Conservation (phyloP, 2,888 invertebrate genomes). For the Ptychoptera contaminata region DNA sequence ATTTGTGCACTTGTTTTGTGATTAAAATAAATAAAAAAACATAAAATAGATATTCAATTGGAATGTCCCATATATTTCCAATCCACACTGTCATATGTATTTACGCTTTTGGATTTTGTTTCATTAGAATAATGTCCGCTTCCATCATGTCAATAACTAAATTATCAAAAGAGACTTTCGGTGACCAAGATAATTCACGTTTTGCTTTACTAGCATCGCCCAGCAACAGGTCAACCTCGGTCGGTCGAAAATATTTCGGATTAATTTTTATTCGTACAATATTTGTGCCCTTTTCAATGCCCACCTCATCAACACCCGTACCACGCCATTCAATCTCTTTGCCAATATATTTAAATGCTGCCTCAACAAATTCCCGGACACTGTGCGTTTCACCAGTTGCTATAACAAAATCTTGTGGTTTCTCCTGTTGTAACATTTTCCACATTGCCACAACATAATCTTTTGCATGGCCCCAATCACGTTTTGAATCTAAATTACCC, state of each 20-base stretch:
- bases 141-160: constrained; percentile 91
- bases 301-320: constrained; percentile 59
- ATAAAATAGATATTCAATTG: too few relatives aligned
- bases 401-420: constrained; percentile 91
- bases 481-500: constrained; percentile 85
- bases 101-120: constrained; percentile 74
- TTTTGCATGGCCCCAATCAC: constrained; percentile 97
- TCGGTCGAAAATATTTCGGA: constrained; percentile 89
- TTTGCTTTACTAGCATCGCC: constrained; percentile 93
- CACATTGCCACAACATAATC: constrained; percentile 99
- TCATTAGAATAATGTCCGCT: constrained; percentile 82
- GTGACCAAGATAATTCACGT: constrained; percentile 72
- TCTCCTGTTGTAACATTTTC: constrained; percentile 90
- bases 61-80: too few relatives aligned
- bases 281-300: constrained; percentile 50
- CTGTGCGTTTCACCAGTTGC: constrained; percentile 91
- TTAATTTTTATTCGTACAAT: constrained; percentile 75
- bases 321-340: constrained; percentile 80
- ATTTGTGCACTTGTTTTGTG: too few relatives aligned
- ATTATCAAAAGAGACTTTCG: constrained; percentile 63
- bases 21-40: too few relatives aligned
- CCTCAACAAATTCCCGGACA: constrained; percentile 91
- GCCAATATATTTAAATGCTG: constrained; percentile 70
- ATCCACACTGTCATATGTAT: neutral
- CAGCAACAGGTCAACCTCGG: constrained; percentile 86